These are phyloP conservation scores for Sycophila sp. DNA, from an alignment of 1,140 invertebrate species.

Conservation along the genomic window DNA sequence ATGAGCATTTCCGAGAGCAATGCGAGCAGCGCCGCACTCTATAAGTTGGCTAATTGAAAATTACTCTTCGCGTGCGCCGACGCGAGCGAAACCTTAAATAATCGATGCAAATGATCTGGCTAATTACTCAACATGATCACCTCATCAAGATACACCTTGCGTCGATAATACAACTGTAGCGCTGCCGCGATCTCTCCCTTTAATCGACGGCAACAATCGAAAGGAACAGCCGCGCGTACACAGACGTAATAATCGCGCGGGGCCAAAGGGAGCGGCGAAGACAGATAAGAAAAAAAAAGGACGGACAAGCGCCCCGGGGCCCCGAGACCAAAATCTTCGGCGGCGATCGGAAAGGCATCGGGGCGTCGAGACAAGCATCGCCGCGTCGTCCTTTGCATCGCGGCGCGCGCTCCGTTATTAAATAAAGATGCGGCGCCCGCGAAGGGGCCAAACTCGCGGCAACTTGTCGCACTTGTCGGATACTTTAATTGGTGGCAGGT, in stretches of 20 bases:
- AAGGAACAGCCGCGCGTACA: neutral
- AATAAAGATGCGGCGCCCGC: neutral
- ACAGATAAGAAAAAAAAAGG: too few relatives aligned
- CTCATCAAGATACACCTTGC: slow-evolving; percentile 6
- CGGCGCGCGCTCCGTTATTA: neutral
- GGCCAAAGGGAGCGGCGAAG: neutral
- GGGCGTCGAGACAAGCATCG: neutral
- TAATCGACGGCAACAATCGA: neutral
- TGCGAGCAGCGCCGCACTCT: too few relatives aligned
- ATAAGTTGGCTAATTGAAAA: slow-evolving; percentile 21
- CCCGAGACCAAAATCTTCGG: neutral
- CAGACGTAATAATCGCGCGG: neutral
- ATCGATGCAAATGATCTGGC: slow-evolving; percentile 5
- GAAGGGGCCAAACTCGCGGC: neutral
- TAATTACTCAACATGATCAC: slow-evolving; percentile 15
- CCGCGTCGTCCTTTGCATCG: too few relatives aligned
- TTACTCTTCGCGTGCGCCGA: neutral
- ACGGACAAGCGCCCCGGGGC: too few relatives aligned
- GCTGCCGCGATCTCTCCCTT: too few relatives aligned
- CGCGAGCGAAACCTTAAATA: neutral
- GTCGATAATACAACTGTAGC: neutral
- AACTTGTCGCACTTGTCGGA: slow-evolving; percentile 31
- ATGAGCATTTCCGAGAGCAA: neutral
- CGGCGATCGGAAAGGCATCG: neutral
- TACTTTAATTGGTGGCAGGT: slow-evolving; percentile 31